Base-by-base conservation (phyloP, 2,797 vertebrate genomes). In the Glossophaga mutica region DNA sequence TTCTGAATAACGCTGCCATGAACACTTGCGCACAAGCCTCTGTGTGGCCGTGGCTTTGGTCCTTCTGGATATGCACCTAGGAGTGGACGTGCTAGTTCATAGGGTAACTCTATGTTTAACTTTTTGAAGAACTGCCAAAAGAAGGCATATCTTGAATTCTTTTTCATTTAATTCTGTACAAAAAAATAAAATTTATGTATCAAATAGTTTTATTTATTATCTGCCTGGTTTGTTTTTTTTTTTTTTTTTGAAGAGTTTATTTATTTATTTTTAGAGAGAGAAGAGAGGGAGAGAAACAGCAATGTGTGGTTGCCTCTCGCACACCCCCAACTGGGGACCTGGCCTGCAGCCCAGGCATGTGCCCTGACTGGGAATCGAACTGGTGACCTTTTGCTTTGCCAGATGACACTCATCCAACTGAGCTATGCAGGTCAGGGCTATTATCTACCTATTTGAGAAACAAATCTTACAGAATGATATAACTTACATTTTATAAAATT, bases 121-220 rank as follows among this genome's bases (percentile, higher is more conserved):
- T 73, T 86, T 93, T 70, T 68, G 55, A 96, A 57, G 14, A 93
- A 48, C 0, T 82, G 52, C 29, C 52, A 91, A 76, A 29, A 21
- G 62, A 62, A 84, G 59, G 37, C 26, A 50, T 44, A 71, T 71
- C 39, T 91, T 65, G 6, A 91, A 59, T 78, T 44, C 18, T 70
- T 42, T 87, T 42, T 87, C 62, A 50, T 76, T 44, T 3, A 74
- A 59, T 15, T 81, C n/a, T 95, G 9, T 16, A 67, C 46, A 37
- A 46, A 42, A 65, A 77, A 92, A 73, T 59, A 42, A 93, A 93
- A 86, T 0, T 34, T 6, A 81, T 50, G 29, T 10, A 37, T 52
- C 46, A 83, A 50, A 82, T 44, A 89, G 74, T 22, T 83, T 52
- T 65, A 65, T 15, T 77, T 65, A 67, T 59, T 39, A 70, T n/a